Evolutionary conservation across 2,888 invertebrate species (phyloP).

Genomic region (Anagyrus pseudococci): DNA sequence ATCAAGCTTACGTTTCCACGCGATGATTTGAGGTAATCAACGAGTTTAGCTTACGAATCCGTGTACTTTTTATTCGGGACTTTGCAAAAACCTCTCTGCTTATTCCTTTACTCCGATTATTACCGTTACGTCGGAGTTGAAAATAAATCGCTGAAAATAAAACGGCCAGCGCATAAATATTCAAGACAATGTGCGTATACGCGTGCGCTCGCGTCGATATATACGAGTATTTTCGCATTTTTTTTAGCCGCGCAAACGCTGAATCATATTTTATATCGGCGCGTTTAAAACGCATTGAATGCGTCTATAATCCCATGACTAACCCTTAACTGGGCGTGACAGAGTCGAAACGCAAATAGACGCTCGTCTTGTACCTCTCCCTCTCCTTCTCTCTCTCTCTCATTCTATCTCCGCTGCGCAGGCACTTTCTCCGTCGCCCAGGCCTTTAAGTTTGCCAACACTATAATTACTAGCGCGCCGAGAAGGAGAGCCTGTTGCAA

Average conservation of each 20-base stretch:
- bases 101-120: no score
- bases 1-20: no score
- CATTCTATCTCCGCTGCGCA: not conserved
- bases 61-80: no score
- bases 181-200: no score
- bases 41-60: no score
- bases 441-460: not conserved
- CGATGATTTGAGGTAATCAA: no score
- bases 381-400: not conserved
- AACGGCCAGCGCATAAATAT: no score
- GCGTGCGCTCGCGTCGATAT: not conserved
- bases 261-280: conserved; percentile 15
- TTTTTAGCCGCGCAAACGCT: conserved; percentile 5
- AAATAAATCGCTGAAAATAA: no score
- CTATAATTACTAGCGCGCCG: conserved; percentile 19
- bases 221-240: not conserved
- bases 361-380: conserved; percentile 18
- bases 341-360: conserved; percentile 31
- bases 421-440: conserved; percentile 17
- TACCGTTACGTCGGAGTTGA: no score
- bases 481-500: conserved; percentile 2
- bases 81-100: no score
- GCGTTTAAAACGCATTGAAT: conserved; percentile 3
- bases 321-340: conserved; percentile 37
- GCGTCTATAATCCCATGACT: conserved; percentile 25